Conservation (phyloP, 2,797 vertebrate species). For the Calcarius lapponicus region DNA sequence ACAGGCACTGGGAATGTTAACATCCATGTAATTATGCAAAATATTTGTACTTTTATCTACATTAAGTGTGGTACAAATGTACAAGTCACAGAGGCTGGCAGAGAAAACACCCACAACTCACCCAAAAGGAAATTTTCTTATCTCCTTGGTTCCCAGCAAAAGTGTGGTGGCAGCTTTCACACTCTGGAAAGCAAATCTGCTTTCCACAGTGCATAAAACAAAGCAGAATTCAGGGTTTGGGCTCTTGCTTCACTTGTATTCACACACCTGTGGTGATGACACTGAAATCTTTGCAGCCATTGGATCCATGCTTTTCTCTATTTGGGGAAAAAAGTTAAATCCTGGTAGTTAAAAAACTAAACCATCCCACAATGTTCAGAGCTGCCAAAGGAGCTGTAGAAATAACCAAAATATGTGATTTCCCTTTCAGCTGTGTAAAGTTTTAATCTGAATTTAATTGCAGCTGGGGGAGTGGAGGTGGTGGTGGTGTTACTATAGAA, state of each 20-base stretch:
- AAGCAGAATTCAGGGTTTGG: neutral
- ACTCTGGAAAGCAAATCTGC: neutral
- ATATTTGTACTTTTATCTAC: slow-evolving; percentile 65
- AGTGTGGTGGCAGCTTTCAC: neutral
- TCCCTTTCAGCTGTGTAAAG: slow-evolving; percentile 27
- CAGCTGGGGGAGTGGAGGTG: neutral
- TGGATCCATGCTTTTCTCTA: neutral
- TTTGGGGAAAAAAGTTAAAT: neutral
- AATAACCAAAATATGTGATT: slow-evolving; percentile 23
- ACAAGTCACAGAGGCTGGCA: slow-evolving; percentile 37
- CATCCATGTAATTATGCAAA: slow-evolving; percentile 66
- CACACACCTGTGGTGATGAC: neutral
- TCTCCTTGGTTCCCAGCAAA: neutral
- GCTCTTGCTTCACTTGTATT: neutral
- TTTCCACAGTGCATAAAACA: neutral
- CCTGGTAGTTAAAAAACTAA: neutral
- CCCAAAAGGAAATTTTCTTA: neutral
- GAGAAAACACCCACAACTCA: slow-evolving; percentile 24
- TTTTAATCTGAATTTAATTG: slow-evolving; percentile 53
- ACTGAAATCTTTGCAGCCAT: neutral
- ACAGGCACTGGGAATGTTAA: slow-evolving; percentile 39
- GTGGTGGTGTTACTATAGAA: slow-evolving; percentile 15
- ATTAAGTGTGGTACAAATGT: slow-evolving; percentile 21
- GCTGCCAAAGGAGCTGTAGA: slow-evolving; percentile 22
- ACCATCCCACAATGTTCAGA: neutral